phyloP scores from a whole-genome alignment of 2,888 invertebrate genomes.

The Vesta saturnalis region DNA sequence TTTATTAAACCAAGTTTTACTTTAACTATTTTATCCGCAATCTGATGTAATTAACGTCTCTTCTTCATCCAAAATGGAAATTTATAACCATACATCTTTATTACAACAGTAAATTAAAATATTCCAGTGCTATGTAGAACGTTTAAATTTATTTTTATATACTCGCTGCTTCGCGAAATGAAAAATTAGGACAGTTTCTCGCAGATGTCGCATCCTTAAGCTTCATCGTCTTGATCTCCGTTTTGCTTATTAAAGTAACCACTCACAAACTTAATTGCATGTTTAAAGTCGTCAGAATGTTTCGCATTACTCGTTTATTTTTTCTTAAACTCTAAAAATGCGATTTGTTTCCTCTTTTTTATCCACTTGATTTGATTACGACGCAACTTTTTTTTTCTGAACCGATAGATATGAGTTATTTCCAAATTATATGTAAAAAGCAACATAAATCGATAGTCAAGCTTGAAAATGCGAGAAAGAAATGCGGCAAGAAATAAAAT shows the following conservation, averaged over 20 bases:
- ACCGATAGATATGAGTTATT: constrained; percentile 2
- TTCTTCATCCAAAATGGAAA: neutral
- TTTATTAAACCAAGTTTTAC: too few relatives aligned
- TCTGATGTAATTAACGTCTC: neutral
- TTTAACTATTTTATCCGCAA: constrained; percentile 15
- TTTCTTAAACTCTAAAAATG: constrained; percentile 16
- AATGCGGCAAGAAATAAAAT: constrained; percentile 35
- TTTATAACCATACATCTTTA: constrained; percentile 22
- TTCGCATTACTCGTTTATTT: constrained; percentile 30
- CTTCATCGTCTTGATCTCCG: constrained; percentile 22
- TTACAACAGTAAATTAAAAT: constrained; percentile 34
- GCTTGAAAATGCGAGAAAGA: constrained; percentile 22
- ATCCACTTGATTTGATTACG: neutral
- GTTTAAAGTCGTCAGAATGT: constrained; percentile 30
- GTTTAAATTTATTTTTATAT: constrained; percentile 33
- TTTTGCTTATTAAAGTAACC: constrained; percentile 30
- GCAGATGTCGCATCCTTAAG: constrained; percentile 33
- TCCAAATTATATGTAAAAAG: constrained; percentile 7
- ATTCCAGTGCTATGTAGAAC: constrained; percentile 25
- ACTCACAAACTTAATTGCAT: constrained; percentile 35
- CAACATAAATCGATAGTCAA: constrained; percentile 21
- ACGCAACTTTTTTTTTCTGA: too few relatives aligned
- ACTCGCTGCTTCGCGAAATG: constrained; percentile 25
- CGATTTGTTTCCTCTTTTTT: too few relatives aligned
- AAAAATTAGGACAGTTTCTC: constrained; percentile 36